Base-by-base conservation (phyloP, 2,888 invertebrate species). In the Dicycla oo region DNA sequence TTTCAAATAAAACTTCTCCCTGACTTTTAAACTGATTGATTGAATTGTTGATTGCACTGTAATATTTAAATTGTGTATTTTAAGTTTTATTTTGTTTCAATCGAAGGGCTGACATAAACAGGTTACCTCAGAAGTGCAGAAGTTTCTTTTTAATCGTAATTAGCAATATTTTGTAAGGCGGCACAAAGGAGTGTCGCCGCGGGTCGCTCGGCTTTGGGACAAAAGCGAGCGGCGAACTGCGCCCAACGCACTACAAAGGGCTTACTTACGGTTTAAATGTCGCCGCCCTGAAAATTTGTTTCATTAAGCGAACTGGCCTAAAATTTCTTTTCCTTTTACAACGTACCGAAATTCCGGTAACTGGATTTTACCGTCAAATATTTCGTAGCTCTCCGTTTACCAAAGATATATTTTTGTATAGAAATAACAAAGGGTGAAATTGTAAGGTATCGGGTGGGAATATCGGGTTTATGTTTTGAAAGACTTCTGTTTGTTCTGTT, bases 201-300 rank as follows among this genome's bases (percentile, higher is more conserved):
- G 88, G 92, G 91, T 90, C 89, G 90, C 83, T 79, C 87, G 89
- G 91, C 90, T 91, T 88, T 89, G 86, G 89, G 88, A 92, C 94
- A 93, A 94, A 85, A 93, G 92, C 92, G 88, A 76, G 81, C 87
- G 86, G 84, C 83, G 83, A 81, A 82, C 86, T 80, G 81, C 81
- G 82, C 80, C 85, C 82, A 77, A 88, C 91, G 88, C 92, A 93
- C 93, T 93, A 95, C 95, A 95, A 95, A 95, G 94, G 93, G 91
- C 93, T 93, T 92, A 93, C 93, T 93, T 92, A 93, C 93, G 93
- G 93, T 92, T 94, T 94, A 94, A 94, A 94, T 92, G 94, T 93
- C 92, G 90, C 93, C 91, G 90, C 92, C 92, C 92, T 91, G 92
- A 93, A 94, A 95, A 94, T 95, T 94, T 94, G 95, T 94, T 94